Conservation (phyloP, 2,888 invertebrate genomes). For the Macrosiphum euphorbiae region DNA sequence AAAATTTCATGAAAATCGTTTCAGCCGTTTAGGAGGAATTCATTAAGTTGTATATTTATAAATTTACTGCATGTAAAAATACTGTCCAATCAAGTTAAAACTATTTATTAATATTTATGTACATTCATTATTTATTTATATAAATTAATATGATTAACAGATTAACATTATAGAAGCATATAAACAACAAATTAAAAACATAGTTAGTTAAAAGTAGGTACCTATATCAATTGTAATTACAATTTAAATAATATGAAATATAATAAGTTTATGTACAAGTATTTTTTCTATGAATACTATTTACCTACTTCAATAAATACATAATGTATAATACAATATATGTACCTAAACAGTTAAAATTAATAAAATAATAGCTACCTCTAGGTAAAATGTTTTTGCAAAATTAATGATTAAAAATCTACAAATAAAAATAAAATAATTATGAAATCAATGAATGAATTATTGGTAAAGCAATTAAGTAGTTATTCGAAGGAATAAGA, state of each 20-base stretch:
- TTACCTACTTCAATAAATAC: not conserved
- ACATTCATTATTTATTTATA: not conserved
- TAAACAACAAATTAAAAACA: not conserved
- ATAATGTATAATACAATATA: not conserved
- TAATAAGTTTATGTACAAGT: too few relatives aligned
- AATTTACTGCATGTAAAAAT: not conserved
- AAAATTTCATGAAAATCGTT: too few relatives aligned
- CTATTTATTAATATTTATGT: not conserved
- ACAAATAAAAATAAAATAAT: not conserved
- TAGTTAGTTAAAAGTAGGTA: too few relatives aligned
- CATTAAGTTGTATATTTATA: too few relatives aligned
- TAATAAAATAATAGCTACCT: not conserved
- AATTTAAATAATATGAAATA: too few relatives aligned
- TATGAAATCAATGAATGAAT: not conserved
- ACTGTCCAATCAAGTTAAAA: not conserved
- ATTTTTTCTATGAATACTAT: not conserved
- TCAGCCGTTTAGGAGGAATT: too few relatives aligned
- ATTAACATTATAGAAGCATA: not conserved
- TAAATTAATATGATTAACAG: not conserved
- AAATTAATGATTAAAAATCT: not conserved
- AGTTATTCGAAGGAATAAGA: not conserved
- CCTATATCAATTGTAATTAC: too few relatives aligned
- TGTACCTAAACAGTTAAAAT: not conserved
- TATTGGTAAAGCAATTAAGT: not conserved
- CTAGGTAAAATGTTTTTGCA: not conserved